Evolutionary conservation across 1,140 invertebrate genomes (phyloP).

Genomic region (Bactericera cockerelli): DNA sequence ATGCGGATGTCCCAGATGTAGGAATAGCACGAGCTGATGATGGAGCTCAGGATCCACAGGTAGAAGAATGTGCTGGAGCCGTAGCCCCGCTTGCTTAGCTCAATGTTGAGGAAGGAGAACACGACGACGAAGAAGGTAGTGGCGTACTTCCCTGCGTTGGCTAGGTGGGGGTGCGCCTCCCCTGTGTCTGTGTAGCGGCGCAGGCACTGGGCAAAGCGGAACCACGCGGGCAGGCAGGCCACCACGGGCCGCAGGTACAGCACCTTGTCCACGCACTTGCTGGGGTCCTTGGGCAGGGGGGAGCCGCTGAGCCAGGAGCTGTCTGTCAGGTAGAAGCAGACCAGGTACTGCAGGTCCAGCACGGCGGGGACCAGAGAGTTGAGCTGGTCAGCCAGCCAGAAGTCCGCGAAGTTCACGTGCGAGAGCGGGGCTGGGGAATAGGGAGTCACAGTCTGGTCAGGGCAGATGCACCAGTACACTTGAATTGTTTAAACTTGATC

Average conservation of each 20-base stretch:
- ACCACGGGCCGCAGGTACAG: slow-evolving; percentile 49
- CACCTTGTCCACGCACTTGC: slow-evolving; percentile 38
- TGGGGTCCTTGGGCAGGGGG: slow-evolving; percentile 31
- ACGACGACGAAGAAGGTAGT: slow-evolving; percentile 91
- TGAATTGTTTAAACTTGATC: no score
- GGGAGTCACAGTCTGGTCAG: no score
- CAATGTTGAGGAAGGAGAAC: slow-evolving; percentile 56
- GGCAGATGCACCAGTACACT: no score
- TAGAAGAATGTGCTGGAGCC: slow-evolving; percentile 46
- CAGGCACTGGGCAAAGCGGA: slow-evolving; percentile 93
- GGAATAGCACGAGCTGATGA: slow-evolving; percentile 62
- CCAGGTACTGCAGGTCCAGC: slow-evolving; percentile 85
- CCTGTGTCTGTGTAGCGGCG: slow-evolving; percentile 78
- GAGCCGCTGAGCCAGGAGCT: slow-evolving; percentile 44
- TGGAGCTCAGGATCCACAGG: slow-evolving; percentile 46
- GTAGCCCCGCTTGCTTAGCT: background rate
- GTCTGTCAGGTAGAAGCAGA: slow-evolving; percentile 65
- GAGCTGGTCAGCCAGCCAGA: slow-evolving; percentile 98
- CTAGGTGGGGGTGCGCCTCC: slow-evolving; percentile 86
- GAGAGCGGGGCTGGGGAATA: slow-evolving; percentile 91
- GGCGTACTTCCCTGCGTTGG: slow-evolving; percentile 96
- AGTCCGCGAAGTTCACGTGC: slow-evolving; percentile 94
- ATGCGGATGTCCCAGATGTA: slow-evolving; percentile 82
- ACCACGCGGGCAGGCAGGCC: slow-evolving; percentile 87
- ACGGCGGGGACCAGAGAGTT: slow-evolving; percentile 83